Percentiles rank a stretch among this genome's conserved stretches.
phyloP scores from a whole-genome alignment of 2,797 vertebrate genomes.

The Chelon auratus region DNA sequence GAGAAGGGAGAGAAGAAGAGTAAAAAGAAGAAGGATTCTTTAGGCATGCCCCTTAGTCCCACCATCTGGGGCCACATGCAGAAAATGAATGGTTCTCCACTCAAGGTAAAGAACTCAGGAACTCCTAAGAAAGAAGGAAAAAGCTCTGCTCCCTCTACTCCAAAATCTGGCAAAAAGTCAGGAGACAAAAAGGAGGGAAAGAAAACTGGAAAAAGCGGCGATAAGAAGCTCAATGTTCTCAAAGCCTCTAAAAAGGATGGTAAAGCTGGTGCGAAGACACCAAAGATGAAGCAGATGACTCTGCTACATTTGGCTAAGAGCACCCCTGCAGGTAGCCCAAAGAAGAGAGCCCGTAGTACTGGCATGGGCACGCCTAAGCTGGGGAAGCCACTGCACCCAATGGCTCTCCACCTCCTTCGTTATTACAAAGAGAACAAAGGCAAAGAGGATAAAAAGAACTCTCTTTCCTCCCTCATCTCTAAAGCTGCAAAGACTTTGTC shows the following conservation, averaged over 20 bases:
- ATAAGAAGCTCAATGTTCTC: slow-evolving; percentile 88
- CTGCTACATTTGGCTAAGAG: slow-evolving; percentile 94
- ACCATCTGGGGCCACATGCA: slow-evolving; percentile 94
- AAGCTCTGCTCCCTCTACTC: slow-evolving; percentile 63
- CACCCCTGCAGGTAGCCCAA: slow-evolving; percentile 80
- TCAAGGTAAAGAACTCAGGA: slow-evolving; percentile 94
- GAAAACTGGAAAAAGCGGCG: slow-evolving; percentile 79
- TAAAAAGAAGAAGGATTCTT: slow-evolving; percentile 81
- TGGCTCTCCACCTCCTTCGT: slow-evolving; percentile 94
- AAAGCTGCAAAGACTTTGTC: slow-evolving; percentile 92
- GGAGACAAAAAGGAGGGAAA: slow-evolving; percentile 87
- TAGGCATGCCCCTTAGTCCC: slow-evolving; percentile 89
- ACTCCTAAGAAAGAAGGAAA: slow-evolving; percentile 84
- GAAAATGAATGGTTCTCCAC: slow-evolving; percentile 89
- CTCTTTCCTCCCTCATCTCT: slow-evolving; percentile 91
- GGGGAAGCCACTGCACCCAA: slow-evolving; percentile 92
- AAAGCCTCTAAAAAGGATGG: slow-evolving; percentile 90
- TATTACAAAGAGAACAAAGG: slow-evolving; percentile 97
- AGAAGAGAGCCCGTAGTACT: slow-evolving; percentile 83
- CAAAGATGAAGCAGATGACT: slow-evolving; percentile 98
- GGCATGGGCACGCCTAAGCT: slow-evolving; percentile 88
- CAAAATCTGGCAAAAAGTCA: slow-evolving; percentile 77
- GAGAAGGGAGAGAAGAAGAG: slow-evolving; percentile 81
- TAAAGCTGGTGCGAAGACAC: slow-evolving; percentile 87
- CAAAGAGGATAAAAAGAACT: slow-evolving; percentile 92